phyloP scores from a whole-genome alignment of 2,113 vertebrate species.

The Otocyon megalotis region DNA sequence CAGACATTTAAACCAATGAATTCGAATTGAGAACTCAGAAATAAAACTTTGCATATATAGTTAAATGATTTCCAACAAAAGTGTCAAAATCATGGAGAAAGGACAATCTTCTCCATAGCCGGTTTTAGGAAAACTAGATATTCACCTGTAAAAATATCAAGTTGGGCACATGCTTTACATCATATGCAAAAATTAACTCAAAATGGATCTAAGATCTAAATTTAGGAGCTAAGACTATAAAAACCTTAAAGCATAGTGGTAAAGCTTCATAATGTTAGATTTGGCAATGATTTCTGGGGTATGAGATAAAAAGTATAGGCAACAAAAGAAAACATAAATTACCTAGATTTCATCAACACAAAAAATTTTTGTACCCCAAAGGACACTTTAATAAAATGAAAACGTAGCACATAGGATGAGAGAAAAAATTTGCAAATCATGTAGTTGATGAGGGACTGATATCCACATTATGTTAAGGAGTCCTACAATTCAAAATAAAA shows the following conservation, averaged over 20 bases:
- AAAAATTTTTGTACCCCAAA: background rate
- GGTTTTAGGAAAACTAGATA: background rate
- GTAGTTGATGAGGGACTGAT: background rate
- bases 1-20: background rate
- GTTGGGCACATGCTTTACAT: background rate
- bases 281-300: background rate
- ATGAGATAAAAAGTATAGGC: background rate
- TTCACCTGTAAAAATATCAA: background rate
- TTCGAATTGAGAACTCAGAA: background rate
- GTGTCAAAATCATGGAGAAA: background rate
- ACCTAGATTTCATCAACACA: background rate
- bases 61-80: background rate
- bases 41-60: background rate
- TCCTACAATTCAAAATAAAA: background rate
- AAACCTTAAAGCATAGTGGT: too few species aligned
- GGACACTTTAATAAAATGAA: background rate
- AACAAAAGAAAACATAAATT: background rate
- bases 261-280: background rate
- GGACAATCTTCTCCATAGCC: background rate
- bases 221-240: too few species aligned
- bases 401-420: background rate
- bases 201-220: too few species aligned
- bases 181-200: too few species aligned
- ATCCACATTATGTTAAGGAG: background rate
- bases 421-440: background rate